Base-by-base conservation (phyloP, 2,888 invertebrate genomes). In the Spodoptera littoralis region DNA sequence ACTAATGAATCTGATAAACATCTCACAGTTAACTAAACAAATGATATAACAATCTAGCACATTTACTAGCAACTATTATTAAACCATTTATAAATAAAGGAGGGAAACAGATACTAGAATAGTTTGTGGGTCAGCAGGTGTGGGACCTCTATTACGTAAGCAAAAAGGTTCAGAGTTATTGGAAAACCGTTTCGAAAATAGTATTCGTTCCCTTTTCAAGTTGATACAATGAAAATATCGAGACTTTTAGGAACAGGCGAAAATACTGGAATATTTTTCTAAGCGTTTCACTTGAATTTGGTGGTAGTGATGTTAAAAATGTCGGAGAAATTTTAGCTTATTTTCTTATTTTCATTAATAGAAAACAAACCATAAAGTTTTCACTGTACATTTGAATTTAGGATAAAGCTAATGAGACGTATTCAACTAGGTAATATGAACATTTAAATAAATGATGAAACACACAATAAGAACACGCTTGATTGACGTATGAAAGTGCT, bases 81-180 rank as follows among this genome's bases (percentile, higher is more conserved):
- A 64, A 60, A 75, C 54, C 44, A 76, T 75, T 71, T 79, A 83
- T 77, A 80, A 82, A 76, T 77, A 76, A 48, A 50, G 65, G 58
- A 65, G 63, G 58, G 66, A 64, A 77, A 51, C 64, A 57, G 63
- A 70, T 61, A 73, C 76, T 63, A 58, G 75, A 81, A 79, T 80
- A 77, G 51, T 60, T 65, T 73, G 59, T 67, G 65, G 79, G 76
- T 73, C 64, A 70, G 51, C 72, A 67, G 60, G 73, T 48, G 36
- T 53, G 59, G 52, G 13, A 58, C 60, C 64, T 60, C 56, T 73
- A 73, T 65, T 70, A 62, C 63, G 54, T 57, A 62, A 71, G 65
- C 61, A 62, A 65, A 76, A 73, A 65, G 45, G 57, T 27, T 22
- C 43, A 63, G 46, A 68, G 36, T 59, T 69, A 70, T 63, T 63